These are phyloP conservation scores for Luscinia luscinia DNA, from an alignment of 2,797 vertebrate genomes.

Conservation along the genomic window DNA sequence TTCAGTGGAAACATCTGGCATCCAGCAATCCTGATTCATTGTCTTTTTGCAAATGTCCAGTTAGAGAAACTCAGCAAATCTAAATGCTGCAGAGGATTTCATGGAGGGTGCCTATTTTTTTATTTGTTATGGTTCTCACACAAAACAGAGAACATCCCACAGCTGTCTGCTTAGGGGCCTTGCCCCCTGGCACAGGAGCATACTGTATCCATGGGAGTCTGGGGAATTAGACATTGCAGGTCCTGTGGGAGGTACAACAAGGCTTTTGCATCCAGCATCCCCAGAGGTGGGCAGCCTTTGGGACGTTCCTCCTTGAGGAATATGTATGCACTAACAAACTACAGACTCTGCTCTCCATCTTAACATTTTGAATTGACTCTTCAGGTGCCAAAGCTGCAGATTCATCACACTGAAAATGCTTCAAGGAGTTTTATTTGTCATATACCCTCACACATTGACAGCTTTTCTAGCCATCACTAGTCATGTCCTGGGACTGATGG, in stretches of 20 bases:
- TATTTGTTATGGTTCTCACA: neutral
- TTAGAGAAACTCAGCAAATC: constrained; percentile 17
- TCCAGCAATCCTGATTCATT: neutral
- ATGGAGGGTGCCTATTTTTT: neutral
- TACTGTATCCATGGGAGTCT: accelerated
- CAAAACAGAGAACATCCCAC: neutral
- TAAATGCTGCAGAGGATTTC: neutral
- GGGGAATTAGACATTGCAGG: neutral
- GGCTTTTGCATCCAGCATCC: neutral
- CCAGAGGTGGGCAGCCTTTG: neutral
- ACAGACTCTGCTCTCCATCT: neutral
- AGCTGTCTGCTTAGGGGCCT: neutral
- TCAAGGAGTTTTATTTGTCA: neutral
- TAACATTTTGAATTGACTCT: neutral
- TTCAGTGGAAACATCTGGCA: constrained; percentile 47
- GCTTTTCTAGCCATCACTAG: neutral
- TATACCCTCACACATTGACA: neutral
- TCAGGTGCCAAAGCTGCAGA: neutral
- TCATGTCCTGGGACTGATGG: neutral
- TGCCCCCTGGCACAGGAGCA: neutral
- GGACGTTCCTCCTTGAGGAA: neutral
- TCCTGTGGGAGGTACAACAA: neutral
- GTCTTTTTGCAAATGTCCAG: neutral
- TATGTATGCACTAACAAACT: neutral
- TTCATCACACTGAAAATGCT: neutral